phyloP scores from a whole-genome alignment of 2,797 vertebrate genomes.

The Labroides dimidiatus region DNA sequence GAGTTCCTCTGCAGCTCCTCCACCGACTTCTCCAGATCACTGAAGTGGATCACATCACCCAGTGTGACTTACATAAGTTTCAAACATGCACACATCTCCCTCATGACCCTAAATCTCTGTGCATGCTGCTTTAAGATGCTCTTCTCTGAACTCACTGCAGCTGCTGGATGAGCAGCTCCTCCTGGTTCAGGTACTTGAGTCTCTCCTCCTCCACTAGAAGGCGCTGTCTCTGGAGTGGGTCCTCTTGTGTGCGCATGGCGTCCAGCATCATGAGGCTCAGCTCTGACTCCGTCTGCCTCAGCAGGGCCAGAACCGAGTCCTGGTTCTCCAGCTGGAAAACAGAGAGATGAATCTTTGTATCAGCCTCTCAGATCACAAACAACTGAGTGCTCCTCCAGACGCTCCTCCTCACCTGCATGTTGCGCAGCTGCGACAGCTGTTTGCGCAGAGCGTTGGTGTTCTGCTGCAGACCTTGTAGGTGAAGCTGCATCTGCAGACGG shows the following conservation, averaged over 20 bases:
- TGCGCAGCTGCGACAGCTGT: slow-evolving; percentile 92
- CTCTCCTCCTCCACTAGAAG: slow-evolving; percentile 96
- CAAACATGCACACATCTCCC: too few relatives aligned
- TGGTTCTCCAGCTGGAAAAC: slow-evolving; percentile 92
- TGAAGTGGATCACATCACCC: slow-evolving; percentile 58
- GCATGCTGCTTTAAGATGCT: too few relatives aligned
- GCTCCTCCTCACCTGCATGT: slow-evolving; percentile 88
- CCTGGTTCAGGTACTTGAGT: slow-evolving; percentile 95
- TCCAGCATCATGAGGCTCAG: slow-evolving; percentile 94
- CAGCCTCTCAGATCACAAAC: too few relatives aligned
- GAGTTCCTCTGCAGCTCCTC: slow-evolving; percentile 93
- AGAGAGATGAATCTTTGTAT: background rate
- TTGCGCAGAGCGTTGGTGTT: slow-evolving; percentile 92
- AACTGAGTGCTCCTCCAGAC: too few relatives aligned
- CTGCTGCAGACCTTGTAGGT: slow-evolving; percentile 93
- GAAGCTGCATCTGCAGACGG: slow-evolving; percentile 95
- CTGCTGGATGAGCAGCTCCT: slow-evolving; percentile 96
- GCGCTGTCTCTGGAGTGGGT: slow-evolving; percentile 96
- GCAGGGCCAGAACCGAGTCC: slow-evolving; percentile 89
- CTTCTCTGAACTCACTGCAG: slow-evolving; percentile 88
- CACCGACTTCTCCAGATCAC: slow-evolving; percentile 94
- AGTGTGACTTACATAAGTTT: too few relatives aligned
- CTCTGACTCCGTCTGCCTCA: slow-evolving; percentile 93
- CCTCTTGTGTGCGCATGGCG: slow-evolving; percentile 92
- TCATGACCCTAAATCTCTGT: too few relatives aligned